Conservation (phyloP, 2,113 vertebrate genomes). For the Trichomycterus rosablanca region DNA sequence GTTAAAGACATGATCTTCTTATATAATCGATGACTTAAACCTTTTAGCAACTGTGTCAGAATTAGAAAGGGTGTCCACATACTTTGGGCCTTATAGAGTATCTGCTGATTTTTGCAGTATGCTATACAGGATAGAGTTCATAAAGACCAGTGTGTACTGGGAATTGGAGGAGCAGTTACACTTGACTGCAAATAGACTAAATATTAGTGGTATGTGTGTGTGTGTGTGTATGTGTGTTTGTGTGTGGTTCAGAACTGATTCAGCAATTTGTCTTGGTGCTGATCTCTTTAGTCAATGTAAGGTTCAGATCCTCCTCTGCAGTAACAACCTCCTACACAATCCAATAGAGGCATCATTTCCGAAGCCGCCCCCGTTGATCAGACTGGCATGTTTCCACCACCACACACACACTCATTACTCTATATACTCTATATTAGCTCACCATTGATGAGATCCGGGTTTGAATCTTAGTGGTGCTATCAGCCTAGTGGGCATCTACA, state of each 20-base stretch:
- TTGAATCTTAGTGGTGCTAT: too few species aligned
- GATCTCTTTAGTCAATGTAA: background rate
- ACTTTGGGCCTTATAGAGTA: too few species aligned
- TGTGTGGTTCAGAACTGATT: background rate
- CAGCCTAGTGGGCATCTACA: too few species aligned
- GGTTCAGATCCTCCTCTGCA: background rate
- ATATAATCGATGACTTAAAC: too few species aligned
- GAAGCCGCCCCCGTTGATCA: background rate
- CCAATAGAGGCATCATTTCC: conserved; percentile 6
- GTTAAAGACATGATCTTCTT: too few species aligned
- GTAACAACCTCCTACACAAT: background rate
- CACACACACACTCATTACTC: background rate
- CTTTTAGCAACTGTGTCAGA: too few species aligned
- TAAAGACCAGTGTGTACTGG: background rate
- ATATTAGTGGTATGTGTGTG: background rate
- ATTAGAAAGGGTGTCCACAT: too few species aligned
- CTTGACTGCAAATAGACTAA: background rate
- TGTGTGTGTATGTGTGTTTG: too few species aligned
- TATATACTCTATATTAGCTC: too few species aligned
- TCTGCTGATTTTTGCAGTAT: too few species aligned
- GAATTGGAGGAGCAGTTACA: background rate
- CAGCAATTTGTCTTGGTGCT: conserved; percentile 12
- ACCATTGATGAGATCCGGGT: too few species aligned
- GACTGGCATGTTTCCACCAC: background rate
- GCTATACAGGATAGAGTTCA: background rate